Conservation (phyloP, 1,140 invertebrate species). For the Sinonovacula constricta region DNA sequence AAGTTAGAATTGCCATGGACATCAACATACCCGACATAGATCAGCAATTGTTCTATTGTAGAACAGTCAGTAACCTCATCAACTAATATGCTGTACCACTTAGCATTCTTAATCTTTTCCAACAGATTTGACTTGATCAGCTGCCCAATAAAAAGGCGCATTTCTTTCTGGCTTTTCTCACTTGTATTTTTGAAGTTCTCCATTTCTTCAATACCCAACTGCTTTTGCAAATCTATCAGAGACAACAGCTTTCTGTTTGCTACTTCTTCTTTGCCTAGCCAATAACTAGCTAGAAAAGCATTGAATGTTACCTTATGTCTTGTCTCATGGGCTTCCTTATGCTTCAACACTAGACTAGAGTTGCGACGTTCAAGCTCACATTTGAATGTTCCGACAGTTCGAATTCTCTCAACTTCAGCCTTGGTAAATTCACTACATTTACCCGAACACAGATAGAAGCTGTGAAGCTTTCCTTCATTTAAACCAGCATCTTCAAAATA, state of each 20-base stretch:
- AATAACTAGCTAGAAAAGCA: conserved; percentile 9
- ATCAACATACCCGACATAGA: too few relatives aligned
- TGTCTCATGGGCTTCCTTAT: conserved; percentile 1
- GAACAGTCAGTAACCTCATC: too few relatives aligned
- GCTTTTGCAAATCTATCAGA: neutral
- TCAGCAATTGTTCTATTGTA: too few relatives aligned
- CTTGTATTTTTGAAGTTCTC: conserved; percentile 7
- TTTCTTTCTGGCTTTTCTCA: conserved; percentile 10
- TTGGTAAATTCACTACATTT: too few relatives aligned
- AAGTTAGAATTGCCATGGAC: too few relatives aligned
- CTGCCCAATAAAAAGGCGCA: conserved; percentile 7
- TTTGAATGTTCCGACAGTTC: neutral
- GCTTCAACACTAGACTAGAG: too few relatives aligned
- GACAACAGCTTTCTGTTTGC: conserved; percentile 3
- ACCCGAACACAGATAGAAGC: too few relatives aligned
- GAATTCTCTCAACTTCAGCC: too few relatives aligned
- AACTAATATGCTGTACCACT: too few relatives aligned
- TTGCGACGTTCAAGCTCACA: conserved; percentile 3
- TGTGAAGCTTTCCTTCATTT: too few relatives aligned
- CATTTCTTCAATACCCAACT: conserved; percentile 5
- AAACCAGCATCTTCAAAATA: too few relatives aligned
- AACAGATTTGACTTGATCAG: neutral
- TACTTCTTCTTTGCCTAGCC: conserved; percentile 14
- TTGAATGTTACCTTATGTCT: conserved; percentile 13
- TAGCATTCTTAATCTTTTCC: conserved; percentile 86